Evolutionary conservation across 2,113 vertebrate species (phyloP), one percentile per base, ranked within the genome.

Genomic region (Pelodiscus sinensis): DNA sequence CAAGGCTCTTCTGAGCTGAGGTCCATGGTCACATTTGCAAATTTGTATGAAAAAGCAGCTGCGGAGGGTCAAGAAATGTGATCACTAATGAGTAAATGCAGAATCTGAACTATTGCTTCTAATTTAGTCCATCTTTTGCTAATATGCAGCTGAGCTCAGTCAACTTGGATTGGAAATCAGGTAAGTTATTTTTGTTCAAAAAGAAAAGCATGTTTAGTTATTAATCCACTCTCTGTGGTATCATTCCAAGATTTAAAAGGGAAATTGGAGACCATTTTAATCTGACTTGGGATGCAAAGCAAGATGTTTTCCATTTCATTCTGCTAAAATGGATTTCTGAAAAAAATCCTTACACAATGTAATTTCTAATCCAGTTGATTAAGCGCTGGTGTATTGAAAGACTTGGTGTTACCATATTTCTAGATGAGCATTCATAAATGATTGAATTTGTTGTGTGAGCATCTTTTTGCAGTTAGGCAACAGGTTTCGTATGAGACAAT

Each of bases 121-220:
- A 29, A n/a, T 25, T 68, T 83, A 68, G 16, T 54, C 50, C 13
- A 25, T 9, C n/a, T 31, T 38, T n/a, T 29, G 9, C 27, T 73
- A 55, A 25, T 73, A 31, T 12, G n/a, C 82, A 85, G 51, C 14
- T 82, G 25, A 56, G 31, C 9, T 25, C 75, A 73, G 50, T 78
- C 56, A 50, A 21, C 51, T 82, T 82, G 15, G 25, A 73, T 65
- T 9, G 16, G 56, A 85, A 82, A 68, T 60, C 52, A 29, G 38
- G 7, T 14, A 4, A 60, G 44, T 81, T 82, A 22, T 44, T 56
- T 91, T n/a, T n/a, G 31, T 65, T 86, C 71, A 86, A 62, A 90
- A 90, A 82, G 75, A 81, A 71, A 77, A 77, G 3, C 84, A 91
- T 51, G 56, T 82, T 82, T 78, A 56, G 54, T 21, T 1, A 5